Evolutionary conservation across 2,797 vertebrate genomes (phyloP).

Genomic region (Epinephelus coioides): DNA sequence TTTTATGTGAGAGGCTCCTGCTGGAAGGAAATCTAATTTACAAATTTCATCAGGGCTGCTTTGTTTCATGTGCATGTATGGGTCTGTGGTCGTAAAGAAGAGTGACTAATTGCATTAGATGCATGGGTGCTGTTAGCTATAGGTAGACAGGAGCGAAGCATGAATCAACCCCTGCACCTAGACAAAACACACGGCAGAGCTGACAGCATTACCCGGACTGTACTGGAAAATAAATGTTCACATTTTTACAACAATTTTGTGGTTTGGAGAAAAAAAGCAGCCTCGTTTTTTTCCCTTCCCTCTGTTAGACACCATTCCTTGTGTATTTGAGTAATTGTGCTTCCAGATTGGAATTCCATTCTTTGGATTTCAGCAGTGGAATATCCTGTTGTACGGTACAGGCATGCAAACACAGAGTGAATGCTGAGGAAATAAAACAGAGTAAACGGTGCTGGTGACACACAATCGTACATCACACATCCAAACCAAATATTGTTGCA

Average conservation of each 20-base stretch:
- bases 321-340: not conserved
- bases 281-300: not conserved
- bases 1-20: slow-evolving; percentile 18
- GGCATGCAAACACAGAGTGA: slow-evolving; percentile 31
- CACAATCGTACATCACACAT: slow-evolving; percentile 4
- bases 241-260: slow-evolving; percentile 3
- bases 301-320: not conserved
- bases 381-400: slow-evolving; percentile 36
- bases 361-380: slow-evolving; percentile 28
- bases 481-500: slow-evolving; percentile 50
- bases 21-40: slow-evolving; percentile 48
- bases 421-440: not conserved
- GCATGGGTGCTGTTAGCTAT: not conserved
- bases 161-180: slow-evolving; percentile 1
- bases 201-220: not conserved
- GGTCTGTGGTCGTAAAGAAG: not conserved
- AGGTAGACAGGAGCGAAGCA: not conserved
- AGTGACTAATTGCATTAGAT: not conserved
- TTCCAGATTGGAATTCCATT: slow-evolving; percentile 40
- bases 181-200: not conserved
- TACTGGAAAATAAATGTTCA: slow-evolving; percentile 6
- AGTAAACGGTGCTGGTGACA: not conserved
- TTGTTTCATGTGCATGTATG: slow-evolving; percentile 14
- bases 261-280: slow-evolving; percentile 12
- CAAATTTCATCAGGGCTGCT: slow-evolving; percentile 36